A percentile compares a stretch with the other conserved stretches of the same genome.
These are phyloP conservation scores for Hippoglossus stenolepis DNA, from an alignment of 2,113 vertebrate genomes.

Conservation along the genomic window DNA sequence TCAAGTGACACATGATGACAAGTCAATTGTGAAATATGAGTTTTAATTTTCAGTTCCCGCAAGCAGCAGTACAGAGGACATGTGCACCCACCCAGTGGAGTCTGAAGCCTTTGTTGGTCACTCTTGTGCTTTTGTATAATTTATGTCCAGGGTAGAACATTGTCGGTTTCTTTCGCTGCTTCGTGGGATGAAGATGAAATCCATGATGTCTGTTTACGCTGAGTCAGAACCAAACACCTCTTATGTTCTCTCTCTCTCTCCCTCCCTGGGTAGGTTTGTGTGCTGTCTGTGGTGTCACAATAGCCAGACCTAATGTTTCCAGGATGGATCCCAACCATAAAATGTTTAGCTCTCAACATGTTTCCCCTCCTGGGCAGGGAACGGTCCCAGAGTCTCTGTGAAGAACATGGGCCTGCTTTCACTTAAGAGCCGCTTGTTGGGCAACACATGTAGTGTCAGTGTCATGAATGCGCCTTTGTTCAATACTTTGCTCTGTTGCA, in stretches of 20 bases:
- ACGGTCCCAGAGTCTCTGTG: slow-evolving; percentile 55
- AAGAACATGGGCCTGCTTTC: slow-evolving; percentile 68
- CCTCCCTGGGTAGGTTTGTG: slow-evolving; percentile 44
- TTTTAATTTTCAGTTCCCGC: slow-evolving; percentile 38
- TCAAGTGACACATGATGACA: slow-evolving; percentile 32
- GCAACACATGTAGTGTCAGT: slow-evolving; percentile 68
- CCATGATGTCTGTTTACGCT: slow-evolving; percentile 12
- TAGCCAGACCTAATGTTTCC: slow-evolving; percentile 63
- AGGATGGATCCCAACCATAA: slow-evolving; percentile 67
- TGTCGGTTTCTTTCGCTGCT: slow-evolving; percentile 5
- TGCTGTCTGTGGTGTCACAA: slow-evolving; percentile 57
- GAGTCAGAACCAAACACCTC: slow-evolving; percentile 45
- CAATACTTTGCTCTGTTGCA: slow-evolving; percentile 47
- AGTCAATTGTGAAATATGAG: slow-evolving; percentile 23
- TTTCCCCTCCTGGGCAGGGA: slow-evolving; percentile 62
- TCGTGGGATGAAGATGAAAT: slow-evolving; percentile 38
- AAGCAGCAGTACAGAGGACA: slow-evolving; percentile 2
- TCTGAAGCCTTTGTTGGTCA: slow-evolving; percentile 12
- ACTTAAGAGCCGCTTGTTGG: slow-evolving; percentile 68
- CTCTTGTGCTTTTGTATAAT: slow-evolving; percentile 29
- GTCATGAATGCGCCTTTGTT: slow-evolving; percentile 74
- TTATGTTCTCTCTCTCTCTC: background rate
- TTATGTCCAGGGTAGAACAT: slow-evolving; percentile 4
- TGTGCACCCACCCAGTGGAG: slow-evolving; percentile 9
- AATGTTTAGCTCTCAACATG: slow-evolving; percentile 55